Evolutionary conservation across 2,888 invertebrate genomes (phyloP), one percentile per base, ranked within the genome.

Genomic region (Axea sp.): DNA sequence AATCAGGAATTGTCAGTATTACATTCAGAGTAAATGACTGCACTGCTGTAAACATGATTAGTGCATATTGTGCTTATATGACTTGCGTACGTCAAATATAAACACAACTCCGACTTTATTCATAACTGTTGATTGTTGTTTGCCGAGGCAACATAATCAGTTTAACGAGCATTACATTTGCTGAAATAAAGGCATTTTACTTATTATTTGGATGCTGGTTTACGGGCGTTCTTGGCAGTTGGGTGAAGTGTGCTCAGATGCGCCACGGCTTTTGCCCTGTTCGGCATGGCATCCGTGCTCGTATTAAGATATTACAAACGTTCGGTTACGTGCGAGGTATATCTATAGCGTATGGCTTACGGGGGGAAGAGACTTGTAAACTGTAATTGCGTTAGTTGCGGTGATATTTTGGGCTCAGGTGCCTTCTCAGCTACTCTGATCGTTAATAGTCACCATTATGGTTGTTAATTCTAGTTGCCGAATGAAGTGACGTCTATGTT

Each of bases 371-470:
- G 82, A 83, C 85, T 85, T 85, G 85, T 84, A 85, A 84, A 85
- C 85, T 85, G 84, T 86, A 86, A 86, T 86, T 86, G 86, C 86
- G 84, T 86, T 86, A 85, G 85, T 86, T 85, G 82, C 82, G 83
- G 85, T 84, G 84, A 86, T 86, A 87, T 86, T 86, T 85, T 83
- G 84, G 83, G 84, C 85, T 84, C 84, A 85, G 85, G 84, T 83
- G 82, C 82, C 83, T 80, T 80, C 79, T 80, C 83, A 81, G 78
- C 80, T 80, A 82, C 80, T 78, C 82, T 77, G 83, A 82, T 83
- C 85, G 85, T 85, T 87, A 86, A 86, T 86, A 86, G 85, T 83
- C 77, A 78, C 85, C 85, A 84, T 85, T 84, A 86, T 85, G 60
- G 64, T 35, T 60, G 62, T 65, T 67, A 59, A 57, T 49, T 73